A percentile compares a stretch with the other conserved stretches of the same genome.
phyloP scores from a whole-genome alignment of 2,797 vertebrate genomes.

The Myotis daubentonii region DNA sequence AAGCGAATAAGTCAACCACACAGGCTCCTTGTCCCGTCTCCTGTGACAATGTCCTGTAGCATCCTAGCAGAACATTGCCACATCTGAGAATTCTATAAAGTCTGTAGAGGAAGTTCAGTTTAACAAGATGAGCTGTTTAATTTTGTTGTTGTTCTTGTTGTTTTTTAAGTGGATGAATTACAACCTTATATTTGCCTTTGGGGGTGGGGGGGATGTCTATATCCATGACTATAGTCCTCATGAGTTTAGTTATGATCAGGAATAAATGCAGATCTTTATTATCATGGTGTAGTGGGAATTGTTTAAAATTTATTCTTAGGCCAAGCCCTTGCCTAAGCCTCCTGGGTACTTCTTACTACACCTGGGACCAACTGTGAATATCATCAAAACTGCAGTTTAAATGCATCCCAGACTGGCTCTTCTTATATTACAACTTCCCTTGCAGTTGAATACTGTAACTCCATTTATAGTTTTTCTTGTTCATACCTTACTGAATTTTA shows the following conservation, averaged over 20 bases:
- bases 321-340: conserved; percentile 31
- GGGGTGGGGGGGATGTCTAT: background rate
- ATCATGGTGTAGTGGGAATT: conserved; percentile 33
- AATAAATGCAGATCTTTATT: conserved; percentile 67
- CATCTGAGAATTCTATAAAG: conserved; percentile 27
- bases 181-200: conserved; percentile 29
- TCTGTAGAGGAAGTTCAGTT: background rate
- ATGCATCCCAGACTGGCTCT: background rate
- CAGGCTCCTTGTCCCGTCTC: background rate
- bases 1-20: background rate
- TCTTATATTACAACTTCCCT: background rate
- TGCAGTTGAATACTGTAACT: background rate
- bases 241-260: conserved; percentile 68
- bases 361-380: conserved; percentile 38
- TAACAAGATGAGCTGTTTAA: background rate
- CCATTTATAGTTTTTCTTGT: background rate
- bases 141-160: conserved; percentile 2
- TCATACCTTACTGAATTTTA: background rate
- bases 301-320: conserved; percentile 72
- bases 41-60: background rate
- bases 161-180: conserved; percentile 35
- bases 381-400: conserved; percentile 2
- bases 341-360: conserved; percentile 48
- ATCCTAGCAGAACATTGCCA: background rate
- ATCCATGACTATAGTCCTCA: conserved; percentile 41